These are phyloP conservation scores for Patiria miniata DNA, from an alignment of 35 echinoderm and acorn worm genomes.

Conservation along the genomic window DNA sequence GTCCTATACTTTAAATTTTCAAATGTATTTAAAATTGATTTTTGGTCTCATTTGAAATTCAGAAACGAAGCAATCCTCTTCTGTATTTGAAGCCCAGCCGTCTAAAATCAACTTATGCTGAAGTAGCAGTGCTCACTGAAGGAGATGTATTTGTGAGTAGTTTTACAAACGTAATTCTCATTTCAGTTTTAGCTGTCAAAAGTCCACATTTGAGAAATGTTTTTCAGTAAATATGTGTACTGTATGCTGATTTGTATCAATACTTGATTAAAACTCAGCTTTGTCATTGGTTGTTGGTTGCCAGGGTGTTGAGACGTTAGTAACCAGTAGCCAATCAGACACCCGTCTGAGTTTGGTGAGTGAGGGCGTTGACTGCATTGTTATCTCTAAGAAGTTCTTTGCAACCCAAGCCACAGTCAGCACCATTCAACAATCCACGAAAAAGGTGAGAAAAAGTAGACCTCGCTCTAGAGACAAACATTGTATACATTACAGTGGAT, in stretches of 20 bases:
- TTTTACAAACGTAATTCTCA: background rate
- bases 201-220: too few relatives aligned
- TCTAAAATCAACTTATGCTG: slow-evolving; percentile 1
- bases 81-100: background rate
- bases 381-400: slow-evolving; percentile 14
- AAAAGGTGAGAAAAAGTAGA: background rate
- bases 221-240: too few relatives aligned
- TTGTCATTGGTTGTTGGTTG: background rate
- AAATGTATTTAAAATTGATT: background rate
- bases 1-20: too few relatives aligned
- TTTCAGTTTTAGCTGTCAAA: too few relatives aligned
- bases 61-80: slow-evolving; percentile 11
- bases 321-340: background rate
- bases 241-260: too few relatives aligned
- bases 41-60: background rate
- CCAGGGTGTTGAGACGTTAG: slow-evolving; percentile 14
- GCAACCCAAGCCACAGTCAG: slow-evolving; percentile 1
- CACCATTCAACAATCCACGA: background rate
- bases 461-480: too few relatives aligned
- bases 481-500: too few relatives aligned
- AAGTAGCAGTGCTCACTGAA: slow-evolving; percentile 4
- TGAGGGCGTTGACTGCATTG: slow-evolving; percentile 7
- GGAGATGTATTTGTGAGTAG: background rate
- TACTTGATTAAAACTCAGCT: background rate
- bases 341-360: slow-evolving; percentile 6